Evolutionary conservation across 2,888 invertebrate species (phyloP), one percentile per base, ranked within the genome.

Genomic region (Allygus modestus): DNA sequence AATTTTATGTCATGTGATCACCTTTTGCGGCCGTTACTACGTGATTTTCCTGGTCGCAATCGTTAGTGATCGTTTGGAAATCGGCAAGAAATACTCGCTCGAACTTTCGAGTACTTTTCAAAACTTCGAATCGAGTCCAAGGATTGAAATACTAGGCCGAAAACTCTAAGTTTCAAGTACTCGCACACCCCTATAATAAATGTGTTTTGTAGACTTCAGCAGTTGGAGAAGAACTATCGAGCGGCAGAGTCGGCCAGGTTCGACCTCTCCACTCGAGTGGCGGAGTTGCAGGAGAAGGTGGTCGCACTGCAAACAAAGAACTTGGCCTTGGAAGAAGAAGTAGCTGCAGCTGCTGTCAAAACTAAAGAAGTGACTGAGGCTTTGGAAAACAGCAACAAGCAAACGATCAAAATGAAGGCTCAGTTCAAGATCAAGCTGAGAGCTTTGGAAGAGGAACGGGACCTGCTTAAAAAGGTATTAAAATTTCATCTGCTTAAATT

Each of bases 371-470:
- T 96, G 2, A 95, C 93, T 85, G 93, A 94, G 87, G 95, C 96
- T 89, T 91, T 96, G 81, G 95, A 96, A 85, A 93, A 94, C 83
- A 92, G 94, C 41, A 96, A 96, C 89, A 96, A 96, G 89, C 93
- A 92, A 89, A 94, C 94, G 93, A 93, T 95, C 77, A 96, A 96
- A 91, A 92, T 95, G 11, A 95, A 95, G 89, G 94, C 94, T 0
- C 93, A 93, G 87, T 93, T 94, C 88, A 95, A 94, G 89, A 90
- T 92, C 84, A 96, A 96, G 91, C 90, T 95, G 71, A 96, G 95
- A 89, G 94, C 94, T 89, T 91, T 96, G 88, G 96, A 95, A 88
- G 96, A 95, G 88, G 95, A 96, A 88, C 85, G 91, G 77, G 90
- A 91, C 37, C 89, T 88, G 85, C 89, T 91, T 81, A 90, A 90